Percentiles rank a stretch among this genome's conserved stretches.
Evolutionary conservation across 2,888 invertebrate genomes (phyloP).

Genomic region (Andricus curvator): DNA sequence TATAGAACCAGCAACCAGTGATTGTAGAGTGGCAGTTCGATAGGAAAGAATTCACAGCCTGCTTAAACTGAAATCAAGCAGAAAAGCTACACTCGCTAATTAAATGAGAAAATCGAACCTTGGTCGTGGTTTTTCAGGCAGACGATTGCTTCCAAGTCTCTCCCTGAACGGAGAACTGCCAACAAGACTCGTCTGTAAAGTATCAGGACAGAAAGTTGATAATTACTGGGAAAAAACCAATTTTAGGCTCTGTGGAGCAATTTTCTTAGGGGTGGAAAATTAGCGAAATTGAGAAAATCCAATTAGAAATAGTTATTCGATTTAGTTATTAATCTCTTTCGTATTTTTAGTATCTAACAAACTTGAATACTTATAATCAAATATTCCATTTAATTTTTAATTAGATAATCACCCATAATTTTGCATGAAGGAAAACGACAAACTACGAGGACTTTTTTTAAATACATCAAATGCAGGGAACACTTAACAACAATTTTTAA

Average conservation of each 20-base stretch:
- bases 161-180: conserved; percentile 92
- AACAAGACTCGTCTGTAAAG: conserved; percentile 81
- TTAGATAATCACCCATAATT: not conserved
- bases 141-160: conserved; percentile 92
- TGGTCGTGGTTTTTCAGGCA: conserved; percentile 90
- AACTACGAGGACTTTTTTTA: not conserved
- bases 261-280: not conserved
- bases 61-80: conserved; percentile 58
- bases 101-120: conserved; percentile 83
- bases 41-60: conserved; percentile 52
- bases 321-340: not conserved
- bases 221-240: conserved; percentile 42
- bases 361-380: not conserved
- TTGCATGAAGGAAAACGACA: not conserved
- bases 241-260: not conserved
- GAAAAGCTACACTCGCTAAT: conserved; percentile 55
- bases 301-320: not conserved
- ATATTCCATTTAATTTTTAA: not conserved
- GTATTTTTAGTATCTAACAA: not conserved
- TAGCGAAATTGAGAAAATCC: not conserved
- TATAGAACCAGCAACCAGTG: conserved; percentile 17
- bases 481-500: not conserved
- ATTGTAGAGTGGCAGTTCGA: conserved; percentile 38
- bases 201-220: conserved; percentile 59
- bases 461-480: not conserved